These are phyloP conservation scores for Planiliza haematocheilus DNA, from an alignment of 2,113 vertebrate genomes.

Conservation along the genomic window DNA sequence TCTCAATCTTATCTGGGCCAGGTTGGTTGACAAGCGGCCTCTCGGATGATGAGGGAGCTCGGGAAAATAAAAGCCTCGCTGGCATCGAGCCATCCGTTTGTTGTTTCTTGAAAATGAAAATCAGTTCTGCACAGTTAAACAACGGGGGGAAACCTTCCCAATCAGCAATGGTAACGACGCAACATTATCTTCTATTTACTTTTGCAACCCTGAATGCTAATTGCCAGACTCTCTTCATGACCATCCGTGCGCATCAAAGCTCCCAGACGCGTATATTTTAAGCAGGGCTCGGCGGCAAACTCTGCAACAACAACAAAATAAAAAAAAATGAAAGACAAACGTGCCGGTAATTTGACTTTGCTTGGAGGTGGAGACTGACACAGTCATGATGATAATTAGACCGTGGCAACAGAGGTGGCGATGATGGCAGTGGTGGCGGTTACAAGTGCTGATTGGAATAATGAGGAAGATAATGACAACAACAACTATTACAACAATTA, in stretches of 20 bases:
- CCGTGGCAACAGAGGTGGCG: constrained; percentile 18
- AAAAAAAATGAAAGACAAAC: background rate
- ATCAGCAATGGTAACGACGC: constrained; percentile 33
- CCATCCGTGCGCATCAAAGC: constrained; percentile 17
- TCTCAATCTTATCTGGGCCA: constrained; percentile 47
- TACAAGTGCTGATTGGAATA: constrained; percentile 58
- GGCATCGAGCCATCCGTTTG: constrained; percentile 40
- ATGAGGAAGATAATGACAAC: constrained; percentile 60
- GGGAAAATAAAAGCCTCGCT: constrained; percentile 31
- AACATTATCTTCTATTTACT: constrained; percentile 45
- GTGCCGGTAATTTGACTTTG: background rate
- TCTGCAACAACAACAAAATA: background rate
- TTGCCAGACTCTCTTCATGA: constrained; percentile 12
- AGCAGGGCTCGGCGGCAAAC: background rate
- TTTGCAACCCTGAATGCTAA: constrained; percentile 38
- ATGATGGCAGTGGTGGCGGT: constrained; percentile 14
- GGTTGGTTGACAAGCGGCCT: constrained; percentile 28
- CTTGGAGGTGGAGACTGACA: background rate
- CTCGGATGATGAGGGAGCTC: constrained; percentile 18
- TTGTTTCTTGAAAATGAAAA: constrained; percentile 64
- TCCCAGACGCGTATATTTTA: background rate
- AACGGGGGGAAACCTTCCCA: constrained; percentile 40
- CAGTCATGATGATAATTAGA: constrained; percentile 30
- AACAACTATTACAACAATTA: constrained; percentile 43
- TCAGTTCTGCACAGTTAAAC: constrained; percentile 57